Base-by-base conservation (phyloP, 2,797 vertebrate species). In the Trematomus bernacchii region DNA sequence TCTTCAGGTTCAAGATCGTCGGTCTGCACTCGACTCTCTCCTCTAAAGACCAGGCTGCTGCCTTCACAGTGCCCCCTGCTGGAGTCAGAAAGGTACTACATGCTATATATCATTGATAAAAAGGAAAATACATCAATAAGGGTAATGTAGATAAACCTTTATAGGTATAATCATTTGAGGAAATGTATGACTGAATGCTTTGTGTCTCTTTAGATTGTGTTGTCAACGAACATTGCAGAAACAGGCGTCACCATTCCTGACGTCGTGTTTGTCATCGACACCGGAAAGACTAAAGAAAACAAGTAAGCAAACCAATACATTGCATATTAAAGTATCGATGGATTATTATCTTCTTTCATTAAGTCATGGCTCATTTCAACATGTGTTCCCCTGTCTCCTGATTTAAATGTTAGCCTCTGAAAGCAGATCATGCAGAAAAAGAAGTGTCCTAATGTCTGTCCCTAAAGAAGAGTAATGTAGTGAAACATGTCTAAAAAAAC, bases 221-320 rank as follows among this genome's bases (percentile, higher is more conserved):
- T 99, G 92, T 98, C 98, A n/a, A 99, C 98, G 13, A 99, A 99
- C 93, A 99, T 99, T 66, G 98, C 98, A 16, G 98, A 99, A 89
- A 99, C 98, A 0, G 98, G 98, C 16, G 98, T 99, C 89, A 99
- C 98, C 0, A 99, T 99, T 89, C 97, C 98, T 40, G 98, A 99
- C 64, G 97, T 99, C 27, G 97, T 99, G 80, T 99, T 99, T 82
- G 98, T 99, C 82, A 96, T 99, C 42, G 98, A 99, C 83, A 94
- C 6, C 6, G 98, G 98, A 51, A 97, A 96, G 90, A 99, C 97
- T 12, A 99, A 99, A 93, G 98, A 99, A 93, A 99, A 99, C 71
- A 97, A 98, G 98, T 98, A 27, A 27, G 27, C 27, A 27, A 27
- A 27, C 27, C 27, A 4, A 27, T 27, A 27, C 4, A 27, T 27